Evolutionary conservation across 1,140 invertebrate genomes (phyloP), one percentile per base, ranked within the genome.

Genomic region (Drosophila navojoa): DNA sequence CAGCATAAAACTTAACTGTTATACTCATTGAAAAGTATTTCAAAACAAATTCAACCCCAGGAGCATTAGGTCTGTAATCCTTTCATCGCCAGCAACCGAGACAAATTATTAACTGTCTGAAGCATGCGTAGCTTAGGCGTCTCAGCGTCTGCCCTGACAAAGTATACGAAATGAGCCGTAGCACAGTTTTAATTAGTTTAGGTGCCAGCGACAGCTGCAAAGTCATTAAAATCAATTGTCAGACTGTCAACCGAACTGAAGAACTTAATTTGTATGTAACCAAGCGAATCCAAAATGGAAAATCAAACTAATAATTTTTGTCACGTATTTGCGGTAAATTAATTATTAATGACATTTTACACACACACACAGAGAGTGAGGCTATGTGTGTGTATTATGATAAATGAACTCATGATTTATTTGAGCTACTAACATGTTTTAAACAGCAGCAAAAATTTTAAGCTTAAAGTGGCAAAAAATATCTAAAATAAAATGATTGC

Each of bases 191-290:
- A 84, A 85, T 84, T 85, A 80, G 68, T 85, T 84, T 84, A 80
- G 72, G 67, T 77, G 72, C 68, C 77, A 76, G 63, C 62, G 72
- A 73, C 77, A 80, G 77, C 61, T 50, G 47, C 55, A 54, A 71
- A 76, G 62, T 66, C 77, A 76, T 84, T 84, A 73, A 77, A 85
- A 85, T 84, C 81, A 80, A 84, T 85, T 85, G 80, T 71, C 72
- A 84, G 53, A 40, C 61, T 35, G 59, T 22, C 35, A 61, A 29
- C 29, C 47, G 10, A 38, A n/a, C 60, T 49, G 67, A 49, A 38
- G 19, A 52, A 29, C 16, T 32, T 40, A 19, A 40, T 35, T 29
- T 54, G 19, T n/a, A 54, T 54, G 15, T 29, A 16, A 29, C 52
- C 5, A 54, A 35, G 35, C 15, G 52, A 5, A 19, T 6, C 4